Base-by-base conservation (phyloP, 1,140 invertebrate species). In the Leptinotarsa texana region DNA sequence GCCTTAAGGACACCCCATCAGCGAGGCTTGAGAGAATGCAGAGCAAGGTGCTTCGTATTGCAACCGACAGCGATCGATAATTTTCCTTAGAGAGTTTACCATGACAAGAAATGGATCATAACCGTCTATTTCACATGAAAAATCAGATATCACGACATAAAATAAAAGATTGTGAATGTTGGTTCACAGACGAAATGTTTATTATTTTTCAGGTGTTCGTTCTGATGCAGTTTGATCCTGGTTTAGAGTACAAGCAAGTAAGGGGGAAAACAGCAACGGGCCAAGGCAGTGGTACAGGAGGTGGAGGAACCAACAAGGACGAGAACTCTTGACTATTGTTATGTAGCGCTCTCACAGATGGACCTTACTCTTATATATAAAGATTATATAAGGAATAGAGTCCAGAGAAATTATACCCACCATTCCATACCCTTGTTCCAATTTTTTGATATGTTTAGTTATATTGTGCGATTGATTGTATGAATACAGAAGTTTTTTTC, bases 241-340 rank as follows among this genome's bases (percentile, higher is more conserved):
- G 96, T 83, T 89, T 97, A 81, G 96, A 97, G 87, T 98, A 97
- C 88, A 95, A 95, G 84, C 94, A 95, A 83, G 92, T 91, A 82
- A 89, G 93, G 83, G 74, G 76, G 89, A 75, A 92, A 62, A 85
- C 86, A 61, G 87, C 86, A 27, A 82, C 82, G 5, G 85, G 83
- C n/a, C 88, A 88, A 82, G 87, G 87, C 13, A 86, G 87, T 77
- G 87, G 87, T 73, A 88, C 87, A 77, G 87, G 87, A 72, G 88
- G 88, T 67, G 88, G 88, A 77, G 88, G 88, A 75, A 86, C 88
- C 61, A 90, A 90, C 84, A 96, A 96, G 85, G 94, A 96, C 86
- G 95, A 96, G 87, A 95, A 95, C 87, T 97, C 95, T 92, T 97
- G 95, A 97, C 95, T 97, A 91, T 93, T 97, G 92, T 93, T 97